Conservation (phyloP, 2,888 invertebrate species). For the Calliopum simillimum region DNA sequence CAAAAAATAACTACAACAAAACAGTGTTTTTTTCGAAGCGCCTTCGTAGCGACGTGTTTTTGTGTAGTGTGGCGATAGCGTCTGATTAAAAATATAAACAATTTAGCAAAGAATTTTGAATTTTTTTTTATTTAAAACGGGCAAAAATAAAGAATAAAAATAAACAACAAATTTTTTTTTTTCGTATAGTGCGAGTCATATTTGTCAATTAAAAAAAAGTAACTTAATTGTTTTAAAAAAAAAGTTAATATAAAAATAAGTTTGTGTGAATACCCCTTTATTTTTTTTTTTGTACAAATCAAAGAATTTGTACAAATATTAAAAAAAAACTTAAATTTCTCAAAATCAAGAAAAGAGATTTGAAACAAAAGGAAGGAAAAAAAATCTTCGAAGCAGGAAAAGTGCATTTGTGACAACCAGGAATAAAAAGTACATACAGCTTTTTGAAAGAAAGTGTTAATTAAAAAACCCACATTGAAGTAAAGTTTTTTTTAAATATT, state of each 20-base stretch:
- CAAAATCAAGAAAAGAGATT: too few species aligned
- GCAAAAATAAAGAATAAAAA: not conserved
- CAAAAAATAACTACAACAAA: constrained; percentile 2
- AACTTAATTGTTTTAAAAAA: not conserved
- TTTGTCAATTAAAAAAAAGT: not conserved
- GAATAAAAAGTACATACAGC: too few species aligned
- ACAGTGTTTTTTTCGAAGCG: constrained; percentile 30
- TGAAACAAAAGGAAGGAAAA: too few species aligned
- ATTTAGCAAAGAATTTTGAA: not conserved
- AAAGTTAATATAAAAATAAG: not conserved
- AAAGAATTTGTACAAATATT: too few species aligned
- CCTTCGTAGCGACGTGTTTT: constrained; percentile 18
- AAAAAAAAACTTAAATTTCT: too few species aligned
- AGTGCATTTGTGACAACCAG: too few species aligned
- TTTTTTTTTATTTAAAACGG: not conserved
- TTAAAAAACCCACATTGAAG: too few species aligned
- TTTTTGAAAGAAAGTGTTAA: too few species aligned
- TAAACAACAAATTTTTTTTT: not conserved
- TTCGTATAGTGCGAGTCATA: too few species aligned
- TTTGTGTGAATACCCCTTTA: not conserved
- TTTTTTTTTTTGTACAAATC: too few species aligned
- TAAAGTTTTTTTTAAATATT: too few species aligned
- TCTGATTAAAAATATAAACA: not conserved
- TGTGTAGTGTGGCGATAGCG: not conserved
- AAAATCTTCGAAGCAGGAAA: too few species aligned